Evolutionary conservation across 2,888 invertebrate species (phyloP), one percentile per base, ranked within the genome.

Genomic region (Urechis unicinctus): DNA sequence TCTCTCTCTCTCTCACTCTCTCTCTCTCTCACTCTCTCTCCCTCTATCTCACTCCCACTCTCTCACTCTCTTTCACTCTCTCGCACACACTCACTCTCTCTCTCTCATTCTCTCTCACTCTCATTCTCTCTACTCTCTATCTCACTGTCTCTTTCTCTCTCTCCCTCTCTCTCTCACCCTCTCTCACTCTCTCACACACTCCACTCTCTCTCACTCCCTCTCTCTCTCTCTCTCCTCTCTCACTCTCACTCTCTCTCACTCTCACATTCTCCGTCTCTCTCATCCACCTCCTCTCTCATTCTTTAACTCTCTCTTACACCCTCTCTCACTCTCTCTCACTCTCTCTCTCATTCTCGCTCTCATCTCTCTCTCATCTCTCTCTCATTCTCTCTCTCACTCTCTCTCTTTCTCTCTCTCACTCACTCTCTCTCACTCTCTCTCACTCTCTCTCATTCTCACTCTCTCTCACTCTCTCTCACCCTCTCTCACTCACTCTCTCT

Each of bases 401-500:
- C 22, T 45, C 22, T 17, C 22, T 54, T 24, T 47, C 22, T 36
- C 53, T 56, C 45, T 9, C 22, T 45, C 13, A 17, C 13, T 9
- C 22, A 17, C 22, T 53, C 26, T 47, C 29, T 47, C 53, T 55
- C 46, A 47, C 53, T 48, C 56, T 57, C 45, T 50, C n/a, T n/a
- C n/a, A n/a, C n/a, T n/a, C n/a, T n/a, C n/a, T n/a, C n/a, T n/a
- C n/a, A n/a, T n/a, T n/a, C n/a, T n/a, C n/a, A n/a, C n/a, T n/a
- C n/a, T n/a, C n/a, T n/a, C n/a, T n/a, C n/a, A n/a, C n/a, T n/a
- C n/a, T n/a, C n/a, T n/a, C n/a, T n/a, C n/a, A n/a, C n/a, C n/a
- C n/a, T n/a, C n/a, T n/a, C n/a, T n/a, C 47, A 53, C 41, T 57
- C 50, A 53, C 47, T 51, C 50, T 53, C 49, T 50, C 59, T 50